Percentiles rank a stretch among this genome's conserved stretches.
Conservation (phyloP, 2,797 vertebrate species). For the Lepilemur septentrionalis region DNA sequence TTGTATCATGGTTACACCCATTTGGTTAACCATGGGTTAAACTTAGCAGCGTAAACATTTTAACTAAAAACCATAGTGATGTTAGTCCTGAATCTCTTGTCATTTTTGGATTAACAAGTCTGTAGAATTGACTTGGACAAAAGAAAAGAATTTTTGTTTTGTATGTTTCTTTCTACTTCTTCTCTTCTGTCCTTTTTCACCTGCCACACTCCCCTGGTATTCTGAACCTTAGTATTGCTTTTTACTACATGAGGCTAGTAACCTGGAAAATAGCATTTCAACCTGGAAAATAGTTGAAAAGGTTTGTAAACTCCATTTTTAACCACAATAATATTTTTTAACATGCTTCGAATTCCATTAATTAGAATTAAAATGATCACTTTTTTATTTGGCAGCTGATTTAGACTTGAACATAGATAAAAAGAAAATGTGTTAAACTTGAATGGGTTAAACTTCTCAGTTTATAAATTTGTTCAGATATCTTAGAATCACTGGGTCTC, state of each 20-base stretch:
- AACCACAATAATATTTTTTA: conserved; percentile 33
- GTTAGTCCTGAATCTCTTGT: not conserved
- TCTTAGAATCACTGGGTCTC: not conserved
- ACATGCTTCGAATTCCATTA: not conserved
- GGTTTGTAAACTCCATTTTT: not conserved
- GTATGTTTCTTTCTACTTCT: not conserved
- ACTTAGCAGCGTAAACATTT: not conserved
- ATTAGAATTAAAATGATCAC: conserved; percentile 20
- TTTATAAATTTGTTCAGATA: conserved; percentile 3
- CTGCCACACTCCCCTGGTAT: not conserved
- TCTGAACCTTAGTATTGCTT: conserved; percentile 18
- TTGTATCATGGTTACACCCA: not conserved
- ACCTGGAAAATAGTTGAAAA: not conserved
- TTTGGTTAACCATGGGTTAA: not conserved
- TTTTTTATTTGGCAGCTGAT: not conserved
- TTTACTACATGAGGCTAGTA: not conserved
- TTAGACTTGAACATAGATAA: conserved; percentile 11
- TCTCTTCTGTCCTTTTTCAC: not conserved
- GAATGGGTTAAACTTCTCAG: not conserved
- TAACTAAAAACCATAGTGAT: not conserved
- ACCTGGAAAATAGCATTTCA: conserved; percentile 10
- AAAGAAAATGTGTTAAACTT: not conserved
- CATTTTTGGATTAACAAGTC: conserved; percentile 19
- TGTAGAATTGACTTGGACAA: not conserved
- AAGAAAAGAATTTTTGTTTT: not conserved